These are phyloP conservation scores for Cyanocitta stelleri DNA, from an alignment of 2,113 vertebrate genomes.

Conservation along the genomic window DNA sequence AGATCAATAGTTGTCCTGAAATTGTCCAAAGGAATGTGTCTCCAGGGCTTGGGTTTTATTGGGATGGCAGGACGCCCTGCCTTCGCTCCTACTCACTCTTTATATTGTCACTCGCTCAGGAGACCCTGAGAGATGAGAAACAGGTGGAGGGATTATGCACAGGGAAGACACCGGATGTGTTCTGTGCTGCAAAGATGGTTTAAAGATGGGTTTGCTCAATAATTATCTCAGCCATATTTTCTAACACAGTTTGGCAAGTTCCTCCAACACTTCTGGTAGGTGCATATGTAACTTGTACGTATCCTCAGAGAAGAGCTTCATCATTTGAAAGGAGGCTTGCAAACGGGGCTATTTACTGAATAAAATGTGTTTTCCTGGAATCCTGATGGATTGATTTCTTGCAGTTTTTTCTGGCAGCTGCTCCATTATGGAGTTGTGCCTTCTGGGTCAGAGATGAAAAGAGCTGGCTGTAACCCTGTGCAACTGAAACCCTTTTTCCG, in stretches of 20 bases:
- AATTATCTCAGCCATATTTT: not conserved
- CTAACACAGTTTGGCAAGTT: not conserved
- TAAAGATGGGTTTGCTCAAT: not conserved
- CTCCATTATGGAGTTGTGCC: not conserved
- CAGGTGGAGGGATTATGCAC: not conserved
- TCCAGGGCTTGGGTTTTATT: not conserved
- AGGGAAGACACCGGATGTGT: not conserved
- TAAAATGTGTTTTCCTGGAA: not conserved
- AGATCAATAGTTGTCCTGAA: not conserved
- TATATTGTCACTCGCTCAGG: accelerated
- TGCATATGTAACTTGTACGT: accelerated
- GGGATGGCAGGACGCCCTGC: not conserved
- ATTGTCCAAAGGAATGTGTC: not conserved
- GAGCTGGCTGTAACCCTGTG: not conserved
- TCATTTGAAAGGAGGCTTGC: not conserved
- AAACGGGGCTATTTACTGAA: not conserved
- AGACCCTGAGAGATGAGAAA: not conserved
- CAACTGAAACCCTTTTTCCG: not conserved
- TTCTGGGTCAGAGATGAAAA: slow-evolving; percentile 51
- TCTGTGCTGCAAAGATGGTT: not conserved
- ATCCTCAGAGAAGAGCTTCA: not conserved
- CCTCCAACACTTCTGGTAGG: not conserved
- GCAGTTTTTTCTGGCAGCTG: not conserved
- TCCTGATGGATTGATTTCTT: not conserved
- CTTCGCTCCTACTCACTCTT: not conserved